These are phyloP conservation scores for Drosophila acutilabella DNA, from an alignment of 2,888 invertebrate genomes.

Conservation along the genomic window DNA sequence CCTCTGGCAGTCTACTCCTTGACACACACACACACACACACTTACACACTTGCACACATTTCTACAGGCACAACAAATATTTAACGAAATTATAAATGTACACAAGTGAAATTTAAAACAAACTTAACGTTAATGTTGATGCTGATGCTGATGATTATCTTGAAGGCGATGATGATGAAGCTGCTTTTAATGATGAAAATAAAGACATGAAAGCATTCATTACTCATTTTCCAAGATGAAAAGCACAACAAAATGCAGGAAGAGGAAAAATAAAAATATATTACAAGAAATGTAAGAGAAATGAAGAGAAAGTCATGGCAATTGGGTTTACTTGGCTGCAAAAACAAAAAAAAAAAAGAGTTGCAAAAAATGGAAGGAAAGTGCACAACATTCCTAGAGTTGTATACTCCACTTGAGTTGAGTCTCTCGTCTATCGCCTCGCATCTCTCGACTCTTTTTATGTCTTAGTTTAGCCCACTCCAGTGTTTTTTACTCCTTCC, in stretches of 20 bases:
- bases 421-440: background rate
- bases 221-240: constrained; percentile 64
- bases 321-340: constrained; percentile 22
- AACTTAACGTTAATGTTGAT: constrained; percentile 47
- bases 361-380: constrained; percentile 33
- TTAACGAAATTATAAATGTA: constrained; percentile 72
- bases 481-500: background rate
- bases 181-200: constrained; percentile 21
- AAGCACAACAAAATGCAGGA: constrained; percentile 28
- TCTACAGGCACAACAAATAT: constrained; percentile 57
- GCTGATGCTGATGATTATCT: constrained; percentile 31
- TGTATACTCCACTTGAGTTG: constrained; percentile 16
- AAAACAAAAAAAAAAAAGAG: too few relatives aligned
- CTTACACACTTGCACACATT: constrained; percentile 13
- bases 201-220: constrained; percentile 63
- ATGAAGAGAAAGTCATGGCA: constrained; percentile 11
- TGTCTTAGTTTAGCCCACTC: background rate
- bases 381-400: constrained; percentile 44
- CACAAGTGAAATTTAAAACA: constrained; percentile 54
- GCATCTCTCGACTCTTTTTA: too few relatives aligned
- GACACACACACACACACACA: constrained; percentile 13
- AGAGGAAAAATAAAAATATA: background rate
- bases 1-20: background rate
- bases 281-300: background rate
- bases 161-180: constrained; percentile 9